phyloP scores from a whole-genome alignment of 2,888 invertebrate genomes.

The Lottia scabra region DNA sequence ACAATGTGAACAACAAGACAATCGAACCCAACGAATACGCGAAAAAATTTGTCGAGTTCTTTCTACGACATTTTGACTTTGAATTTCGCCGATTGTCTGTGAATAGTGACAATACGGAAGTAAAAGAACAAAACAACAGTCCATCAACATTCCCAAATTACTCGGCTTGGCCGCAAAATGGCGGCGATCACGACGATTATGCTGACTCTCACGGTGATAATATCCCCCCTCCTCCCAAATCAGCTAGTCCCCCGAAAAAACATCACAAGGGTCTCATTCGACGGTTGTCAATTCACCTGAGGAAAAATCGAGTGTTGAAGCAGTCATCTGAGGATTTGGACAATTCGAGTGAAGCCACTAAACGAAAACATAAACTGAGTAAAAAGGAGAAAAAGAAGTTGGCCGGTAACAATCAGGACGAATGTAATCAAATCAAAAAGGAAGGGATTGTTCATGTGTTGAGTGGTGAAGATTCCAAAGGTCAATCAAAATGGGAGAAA shows the following conservation, averaged over 20 bases:
- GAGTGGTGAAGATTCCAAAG: conserved; percentile 83
- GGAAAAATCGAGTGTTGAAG: conserved; percentile 82
- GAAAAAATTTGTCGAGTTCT: conserved; percentile 85
- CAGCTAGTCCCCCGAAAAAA: conserved; percentile 36
- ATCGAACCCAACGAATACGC: conserved; percentile 84
- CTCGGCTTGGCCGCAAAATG: conserved; percentile 25
- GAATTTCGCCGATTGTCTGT: conserved; percentile 62
- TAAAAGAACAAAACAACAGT: conserved; percentile 29
- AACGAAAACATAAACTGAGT: conserved; percentile 44
- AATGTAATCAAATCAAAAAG: conserved; percentile 72
- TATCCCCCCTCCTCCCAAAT: conserved; percentile 23
- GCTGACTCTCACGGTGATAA: conserved; percentile 27
- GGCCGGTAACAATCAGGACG: conserved; percentile 31
- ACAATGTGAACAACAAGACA: conserved; percentile 62
- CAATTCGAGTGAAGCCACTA: conserved; percentile 66
- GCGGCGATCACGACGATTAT: conserved; percentile 38
- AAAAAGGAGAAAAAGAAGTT: conserved; percentile 40
- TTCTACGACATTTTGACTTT: conserved; percentile 86
- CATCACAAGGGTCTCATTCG: conserved; percentile 78
- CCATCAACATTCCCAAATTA: conserved; percentile 18
- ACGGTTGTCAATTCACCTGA: conserved; percentile 87
- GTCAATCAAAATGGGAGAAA: conserved; percentile 92
- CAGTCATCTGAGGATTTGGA: conserved; percentile 90
- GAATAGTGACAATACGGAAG: conserved; percentile 26
- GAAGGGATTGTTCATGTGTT: conserved; percentile 94